A percentile compares a stretch with the other conserved stretches of the same genome.
Conservation (phyloP, 1,140 invertebrate genomes). For the Mamestra configurata region DNA sequence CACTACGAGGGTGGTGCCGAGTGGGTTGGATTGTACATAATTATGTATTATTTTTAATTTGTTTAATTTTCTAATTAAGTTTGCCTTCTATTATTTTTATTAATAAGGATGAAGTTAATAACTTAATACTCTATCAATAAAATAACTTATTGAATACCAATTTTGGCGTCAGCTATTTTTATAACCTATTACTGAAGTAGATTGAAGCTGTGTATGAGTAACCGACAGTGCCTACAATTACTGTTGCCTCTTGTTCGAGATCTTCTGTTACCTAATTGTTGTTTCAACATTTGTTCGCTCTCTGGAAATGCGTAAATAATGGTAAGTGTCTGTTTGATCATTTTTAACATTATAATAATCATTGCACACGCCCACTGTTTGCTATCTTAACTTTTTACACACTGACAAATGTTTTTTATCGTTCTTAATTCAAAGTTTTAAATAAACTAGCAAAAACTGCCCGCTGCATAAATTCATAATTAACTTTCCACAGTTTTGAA, state of each 20-base stretch:
- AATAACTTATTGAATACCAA: constrained; percentile 28
- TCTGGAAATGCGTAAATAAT: constrained; percentile 44
- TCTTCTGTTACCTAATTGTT: constrained; percentile 45
- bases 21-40: constrained; percentile 49
- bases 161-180: constrained; percentile 72
- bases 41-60: constrained; percentile 51
- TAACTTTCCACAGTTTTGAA: constrained; percentile 13
- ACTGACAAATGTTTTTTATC: constrained; percentile 13
- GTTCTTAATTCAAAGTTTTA: constrained; percentile 14
- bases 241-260: constrained; percentile 43
- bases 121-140: constrained; percentile 43
- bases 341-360: constrained; percentile 32
- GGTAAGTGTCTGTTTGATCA: constrained; percentile 37
- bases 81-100: constrained; percentile 57
- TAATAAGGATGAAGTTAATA: constrained; percentile 52
- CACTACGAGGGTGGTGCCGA: constrained; percentile 59
- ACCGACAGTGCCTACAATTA: constrained; percentile 49
- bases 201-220: constrained; percentile 50
- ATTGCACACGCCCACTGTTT: constrained; percentile 45
- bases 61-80: constrained; percentile 49
- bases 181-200: constrained; percentile 70
- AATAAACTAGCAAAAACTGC: constrained; percentile 15
- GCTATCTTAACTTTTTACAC: constrained; percentile 7
- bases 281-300: constrained; percentile 43
- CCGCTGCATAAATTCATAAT: not conserved